phyloP scores from a whole-genome alignment of 2,113 vertebrate species.

The Ctenodactylus gundi region DNA sequence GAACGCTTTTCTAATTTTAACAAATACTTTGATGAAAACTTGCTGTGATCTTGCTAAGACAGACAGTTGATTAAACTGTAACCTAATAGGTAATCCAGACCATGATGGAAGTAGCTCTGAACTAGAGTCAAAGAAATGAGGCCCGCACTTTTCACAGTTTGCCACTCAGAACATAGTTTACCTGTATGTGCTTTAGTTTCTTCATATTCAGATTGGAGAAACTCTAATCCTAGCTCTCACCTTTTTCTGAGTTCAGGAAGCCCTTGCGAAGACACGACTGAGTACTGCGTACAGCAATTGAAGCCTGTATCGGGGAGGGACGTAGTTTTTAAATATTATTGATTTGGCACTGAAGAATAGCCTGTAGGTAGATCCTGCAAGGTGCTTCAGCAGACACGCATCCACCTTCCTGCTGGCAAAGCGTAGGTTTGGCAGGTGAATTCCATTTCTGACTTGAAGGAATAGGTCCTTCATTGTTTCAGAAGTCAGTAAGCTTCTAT shows the following conservation, averaged over 20 bases:
- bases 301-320: not conserved
- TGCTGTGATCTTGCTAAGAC: not conserved
- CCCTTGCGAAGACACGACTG: not conserved
- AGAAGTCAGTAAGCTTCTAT: constrained; percentile 53
- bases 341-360: constrained; percentile 41
- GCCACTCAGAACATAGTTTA: not conserved
- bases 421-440: constrained; percentile 25
- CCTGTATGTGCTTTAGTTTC: constrained; percentile 9
- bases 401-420: constrained; percentile 59
- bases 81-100: not conserved
- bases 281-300: constrained; percentile 16
- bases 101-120: constrained; percentile 7
- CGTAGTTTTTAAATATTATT: constrained; percentile 32
- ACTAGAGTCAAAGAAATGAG: not conserved
- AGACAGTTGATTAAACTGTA: not conserved
- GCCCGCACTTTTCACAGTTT: not conserved
- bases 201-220: constrained; percentile 13
- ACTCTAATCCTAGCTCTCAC: not conserved
- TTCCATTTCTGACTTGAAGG: constrained; percentile 53
- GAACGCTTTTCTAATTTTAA: not conserved
- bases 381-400: constrained; percentile 6
- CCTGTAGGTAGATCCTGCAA: constrained; percentile 54
- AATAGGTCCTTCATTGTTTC: constrained; percentile 69
- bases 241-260: constrained; percentile 5
- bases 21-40: not conserved